Base-by-base conservation (phyloP, 2,888 invertebrate genomes). In the Gasteruption jaculator region DNA sequence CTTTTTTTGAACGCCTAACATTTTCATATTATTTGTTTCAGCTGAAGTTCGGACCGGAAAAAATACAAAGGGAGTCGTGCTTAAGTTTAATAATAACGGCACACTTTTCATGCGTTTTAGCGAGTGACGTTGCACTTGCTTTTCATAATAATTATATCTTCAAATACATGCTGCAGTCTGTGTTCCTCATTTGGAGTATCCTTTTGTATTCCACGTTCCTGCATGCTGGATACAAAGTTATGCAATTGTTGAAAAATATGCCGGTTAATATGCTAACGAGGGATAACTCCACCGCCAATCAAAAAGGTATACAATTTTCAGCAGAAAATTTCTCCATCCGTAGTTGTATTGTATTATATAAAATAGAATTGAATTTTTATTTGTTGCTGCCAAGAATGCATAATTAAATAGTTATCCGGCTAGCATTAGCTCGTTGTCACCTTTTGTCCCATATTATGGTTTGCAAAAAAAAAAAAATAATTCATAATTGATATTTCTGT, bases 151-250 rank as follows among this genome's bases (percentile, higher is more conserved):
- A 71, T 44, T 68, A 75, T 64, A 58, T 74, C 41, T 57, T 71
- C 25, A 73, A 73, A 52, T 72, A 74, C 53, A 61, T 75, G 34
- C 72, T 75, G 34, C 77, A 77, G 53, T 69, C 72, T n/a, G 59
- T 73, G 25, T 79, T 78, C 57, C 71, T 76, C 32, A 49, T 73
- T 27, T 78, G 78, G 78, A 76, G 76, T 30, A 56, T 75, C 36
- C 63, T 76, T 46, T 65, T 79, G 38, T 77, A 77, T 53, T 61
- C 73, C 33, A 73, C 71, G n/a, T 78, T 78, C 54, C 70, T 79
- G 20, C 75, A 76, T 49, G 75, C 76, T 31, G 76, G 77, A 20
- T 73, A 74, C 56, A 71, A 72, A 51, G 71, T 76, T 39, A 72
- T 73, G 56, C 56, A 68, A 35, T 60, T 75, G 26, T 58, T 76